Evolutionary conservation across 1,140 invertebrate species (phyloP), one percentile per base, ranked within the genome.

Genomic region (Drosophila quadrilineata): DNA sequence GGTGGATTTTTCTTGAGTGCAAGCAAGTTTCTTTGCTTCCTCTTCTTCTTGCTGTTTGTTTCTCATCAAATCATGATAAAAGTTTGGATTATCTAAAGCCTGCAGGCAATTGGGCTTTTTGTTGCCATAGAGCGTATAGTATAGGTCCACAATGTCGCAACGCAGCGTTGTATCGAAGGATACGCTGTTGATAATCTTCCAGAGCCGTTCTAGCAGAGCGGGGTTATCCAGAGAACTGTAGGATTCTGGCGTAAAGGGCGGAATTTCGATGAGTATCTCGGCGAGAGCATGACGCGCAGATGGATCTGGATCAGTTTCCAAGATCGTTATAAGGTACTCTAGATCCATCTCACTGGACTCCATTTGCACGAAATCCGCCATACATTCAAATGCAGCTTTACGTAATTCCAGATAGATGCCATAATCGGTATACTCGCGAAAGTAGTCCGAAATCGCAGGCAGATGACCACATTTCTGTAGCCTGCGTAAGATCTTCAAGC

Each of bases 401-500:
- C 98, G 92, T 0, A 99, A 94, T 93, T 94, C 96, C 85, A 96
- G 93, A 91, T 96, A 99, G 76, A 96, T 93, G 35, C 97, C 96
- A 90, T 97, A 97, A 26, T 93, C 92, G 8, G 97, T 95, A 91
- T 99, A 99, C 45, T 94, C 94, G 75, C 94, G 94, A 89, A 99
- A 99, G 41, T 99, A 91, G 14, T 94, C 93, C 0, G 97, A 94
- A 88, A 95, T 95, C 69, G 95, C 97, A 0, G 98, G 98, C 52
- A 99, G 90, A 90, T 99, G 98, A 0, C 98, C 97, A 90, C 95
- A 97, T 90, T 98, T 97, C 90, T 99, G 98, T 65, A 99, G 90
- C 59, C 95, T 95, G 12, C 98, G 91, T 57, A 99, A 96, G 0
- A 97, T 96, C 75, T 95, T 95, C 0, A 99, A 90, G 89, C 98